Evolutionary conservation across 2,797 vertebrate species (phyloP).

Genomic region (Sorex maritimensis): DNA sequence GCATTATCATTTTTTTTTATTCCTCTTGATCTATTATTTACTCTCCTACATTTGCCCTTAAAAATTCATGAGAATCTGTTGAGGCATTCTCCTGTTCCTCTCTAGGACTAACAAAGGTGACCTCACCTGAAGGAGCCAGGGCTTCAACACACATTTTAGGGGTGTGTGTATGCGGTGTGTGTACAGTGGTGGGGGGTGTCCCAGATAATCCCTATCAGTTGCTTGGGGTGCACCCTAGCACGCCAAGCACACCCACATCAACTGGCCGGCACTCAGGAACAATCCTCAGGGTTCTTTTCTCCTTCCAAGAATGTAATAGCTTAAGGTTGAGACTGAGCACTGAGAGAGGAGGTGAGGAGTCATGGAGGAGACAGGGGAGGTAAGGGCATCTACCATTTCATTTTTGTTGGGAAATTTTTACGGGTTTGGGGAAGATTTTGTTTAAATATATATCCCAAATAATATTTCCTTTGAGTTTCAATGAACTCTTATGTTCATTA

Average conservation of each 20-base stretch:
- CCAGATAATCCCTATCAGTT: background rate
- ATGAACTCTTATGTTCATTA: no score
- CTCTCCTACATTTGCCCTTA: background rate
- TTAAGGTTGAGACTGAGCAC: background rate
- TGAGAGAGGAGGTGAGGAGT: background rate
- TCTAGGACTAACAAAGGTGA: conserved; percentile 38
- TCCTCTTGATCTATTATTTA: background rate
- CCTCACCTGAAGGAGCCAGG: background rate
- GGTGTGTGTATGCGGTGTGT: background rate
- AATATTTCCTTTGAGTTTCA: background rate
- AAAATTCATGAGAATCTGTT: background rate
- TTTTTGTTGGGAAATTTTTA: no score
- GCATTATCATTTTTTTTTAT: background rate
- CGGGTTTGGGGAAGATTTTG: no score
- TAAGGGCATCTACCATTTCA: background rate
- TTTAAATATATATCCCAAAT: background rate
- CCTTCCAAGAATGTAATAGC: background rate
- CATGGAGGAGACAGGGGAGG: background rate
- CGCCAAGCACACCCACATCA: background rate
- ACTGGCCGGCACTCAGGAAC: background rate
- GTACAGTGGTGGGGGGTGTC: background rate
- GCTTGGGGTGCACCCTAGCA: conserved; percentile 6
- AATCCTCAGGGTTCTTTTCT: background rate
- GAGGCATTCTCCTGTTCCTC: background rate
- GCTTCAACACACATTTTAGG: background rate